Evolutionary conservation across 2,797 vertebrate genomes (phyloP), one percentile per base, ranked within the genome.

Genomic region (Syngnathus acus): DNA sequence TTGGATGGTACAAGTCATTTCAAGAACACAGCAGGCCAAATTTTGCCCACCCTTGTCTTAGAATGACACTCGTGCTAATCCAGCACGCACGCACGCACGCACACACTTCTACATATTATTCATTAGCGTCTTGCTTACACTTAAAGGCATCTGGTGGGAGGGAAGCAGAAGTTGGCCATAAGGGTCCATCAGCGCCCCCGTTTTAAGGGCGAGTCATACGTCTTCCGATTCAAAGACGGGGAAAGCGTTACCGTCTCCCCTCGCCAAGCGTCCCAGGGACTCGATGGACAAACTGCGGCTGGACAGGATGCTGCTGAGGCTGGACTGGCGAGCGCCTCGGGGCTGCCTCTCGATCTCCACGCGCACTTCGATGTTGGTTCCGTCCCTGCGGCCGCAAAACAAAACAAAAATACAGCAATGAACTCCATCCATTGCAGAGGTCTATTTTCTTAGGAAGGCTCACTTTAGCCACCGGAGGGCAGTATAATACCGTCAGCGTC

Each of bases 291-390:
- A 84, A 78, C 92, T 93, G 50, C 83, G 90, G 74, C 89, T 92
- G 0, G 92, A 94, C 57, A 89, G 83, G 58, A 83, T 80, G 26
- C 93, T 93, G 87, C 92, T 92, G 62, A 93, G 88, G 83, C 93
- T 93, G 77, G 87, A 88, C 77, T 92, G 91, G 42, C 82, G 86
- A 50, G 75, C 84, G 4, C 90, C 85, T 64, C 78, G 85, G 0
- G 89, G 93, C 61, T 91, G 90, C 0, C 82, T 87, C 78, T 94
- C 93, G 0, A 94, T 92, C 16, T 92, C 92, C 80, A 94, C 93
- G 63, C 84, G 92, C 68, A 95, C 93, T 76, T 94, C 90, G 9
- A 94, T 90, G 76, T 90, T 92, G 47, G 89, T 84, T 57, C 91
- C 89, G 65, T 94, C 93, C 81, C 92, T 95, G 86, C 5, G 14